These are phyloP conservation scores for Drosophila seclusa DNA, from an alignment of 2,888 invertebrate species.

Conservation along the genomic window DNA sequence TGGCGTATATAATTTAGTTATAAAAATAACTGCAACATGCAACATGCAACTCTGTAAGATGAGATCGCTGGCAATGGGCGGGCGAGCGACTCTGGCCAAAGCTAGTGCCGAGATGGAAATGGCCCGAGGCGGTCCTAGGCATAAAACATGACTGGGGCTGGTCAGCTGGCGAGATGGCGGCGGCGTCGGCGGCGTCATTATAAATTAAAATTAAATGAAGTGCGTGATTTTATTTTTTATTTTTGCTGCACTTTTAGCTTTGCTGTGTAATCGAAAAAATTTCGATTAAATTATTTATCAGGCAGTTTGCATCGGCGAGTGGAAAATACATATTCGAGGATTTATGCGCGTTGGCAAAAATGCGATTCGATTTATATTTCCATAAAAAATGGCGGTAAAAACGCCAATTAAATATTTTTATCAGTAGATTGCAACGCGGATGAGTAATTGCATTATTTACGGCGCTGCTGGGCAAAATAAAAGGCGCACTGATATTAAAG, in stretches of 20 bases:
- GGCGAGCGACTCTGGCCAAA: slow-evolving; percentile 12
- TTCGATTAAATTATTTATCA: slow-evolving; percentile 82
- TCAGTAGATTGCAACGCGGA: slow-evolving; percentile 75
- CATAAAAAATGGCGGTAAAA: slow-evolving; percentile 28
- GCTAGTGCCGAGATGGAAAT: slow-evolving; percentile 17
- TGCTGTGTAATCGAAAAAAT: slow-evolving; percentile 61
- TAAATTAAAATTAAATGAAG: slow-evolving; percentile 80
- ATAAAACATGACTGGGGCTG: slow-evolving; percentile 50
- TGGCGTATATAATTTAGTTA: slow-evolving; percentile 83
- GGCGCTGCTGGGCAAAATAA: slow-evolving; percentile 27
- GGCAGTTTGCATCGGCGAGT: slow-evolving; percentile 56
- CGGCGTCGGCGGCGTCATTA: slow-evolving; percentile 64
- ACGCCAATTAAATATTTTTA: slow-evolving; percentile 78
- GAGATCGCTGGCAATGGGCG: slow-evolving; percentile 68
- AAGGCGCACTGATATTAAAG: slow-evolving; percentile 62
- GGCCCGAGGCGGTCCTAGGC: slow-evolving; percentile 45
- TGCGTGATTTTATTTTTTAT: slow-evolving; percentile 65
- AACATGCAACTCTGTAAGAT: slow-evolving; percentile 71
- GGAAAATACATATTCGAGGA: slow-evolving; percentile 43
- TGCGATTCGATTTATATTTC: slow-evolving; percentile 67
- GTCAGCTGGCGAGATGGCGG: slow-evolving; percentile 20
- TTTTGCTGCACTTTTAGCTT: slow-evolving; percentile 26
- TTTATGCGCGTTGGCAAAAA: slow-evolving; percentile 74
- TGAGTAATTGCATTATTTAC: slow-evolving; percentile 82
- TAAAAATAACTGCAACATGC: slow-evolving; percentile 83